phyloP scores from a whole-genome alignment of 2,113 vertebrate genomes.

The Brachyhypopomus occidentalis region DNA sequence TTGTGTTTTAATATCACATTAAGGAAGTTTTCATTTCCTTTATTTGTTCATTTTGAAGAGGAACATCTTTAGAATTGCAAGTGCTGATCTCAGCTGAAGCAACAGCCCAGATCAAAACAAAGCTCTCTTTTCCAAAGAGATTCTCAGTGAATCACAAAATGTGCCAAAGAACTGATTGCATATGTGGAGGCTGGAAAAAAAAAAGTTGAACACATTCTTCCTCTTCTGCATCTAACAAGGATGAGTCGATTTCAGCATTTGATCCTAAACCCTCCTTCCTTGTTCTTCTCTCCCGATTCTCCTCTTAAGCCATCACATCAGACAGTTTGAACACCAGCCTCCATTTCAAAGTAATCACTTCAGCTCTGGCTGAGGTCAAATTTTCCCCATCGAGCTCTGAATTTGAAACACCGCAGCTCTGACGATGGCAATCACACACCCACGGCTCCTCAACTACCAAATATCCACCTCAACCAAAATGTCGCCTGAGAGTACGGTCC shows the following conservation, averaged over 20 bases:
- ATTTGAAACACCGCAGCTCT: constrained; percentile 33
- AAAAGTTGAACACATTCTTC: not conserved
- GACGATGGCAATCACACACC: constrained; percentile 23
- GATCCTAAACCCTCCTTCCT: constrained; percentile 12
- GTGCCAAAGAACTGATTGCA: not conserved
- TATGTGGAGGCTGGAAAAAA: not conserved
- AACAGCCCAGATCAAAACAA: not conserved
- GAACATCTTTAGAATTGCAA: not conserved
- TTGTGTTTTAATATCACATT: not conserved
- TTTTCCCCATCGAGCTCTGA: constrained; percentile 8
- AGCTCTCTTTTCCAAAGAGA: not conserved
- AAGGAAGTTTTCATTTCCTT: not conserved
- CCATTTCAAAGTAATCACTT: constrained; percentile 34
- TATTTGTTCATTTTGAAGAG: constrained; percentile 21
- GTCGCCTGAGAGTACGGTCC: not conserved
- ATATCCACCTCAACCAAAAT: constrained; percentile 32
- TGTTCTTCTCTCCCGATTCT: constrained; percentile 1
- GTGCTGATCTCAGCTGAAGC: constrained; percentile 19
- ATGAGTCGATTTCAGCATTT: not conserved
- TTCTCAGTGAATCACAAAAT: not conserved
- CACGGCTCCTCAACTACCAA: constrained; percentile 27
- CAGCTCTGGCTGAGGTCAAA: constrained; percentile 41
- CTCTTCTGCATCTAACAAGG: not conserved
- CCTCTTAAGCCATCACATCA: constrained; percentile 20
- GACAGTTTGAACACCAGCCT: constrained; percentile 35